phyloP scores from a whole-genome alignment of 1,140 invertebrate species.

The Drosophila asahinai region DNA sequence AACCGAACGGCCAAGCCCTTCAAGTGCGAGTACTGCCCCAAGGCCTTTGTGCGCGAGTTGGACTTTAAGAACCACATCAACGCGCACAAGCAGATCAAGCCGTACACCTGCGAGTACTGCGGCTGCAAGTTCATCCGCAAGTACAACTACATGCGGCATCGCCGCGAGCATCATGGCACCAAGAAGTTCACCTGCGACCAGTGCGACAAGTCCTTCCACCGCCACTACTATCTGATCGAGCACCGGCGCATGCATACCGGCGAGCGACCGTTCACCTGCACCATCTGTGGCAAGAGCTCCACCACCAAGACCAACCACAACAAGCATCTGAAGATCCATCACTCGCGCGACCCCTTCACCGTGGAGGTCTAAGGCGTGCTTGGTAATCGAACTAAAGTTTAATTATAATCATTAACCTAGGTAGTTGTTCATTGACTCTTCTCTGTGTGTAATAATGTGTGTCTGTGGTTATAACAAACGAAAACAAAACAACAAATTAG shows the following conservation, averaged over 20 bases:
- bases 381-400: slow-evolving; percentile 63
- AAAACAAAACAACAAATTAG: slow-evolving; percentile 72
- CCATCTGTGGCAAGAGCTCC: slow-evolving; percentile 94
- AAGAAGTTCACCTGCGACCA: slow-evolving; percentile 95
- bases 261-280: slow-evolving; percentile 92
- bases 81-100: slow-evolving; percentile 91
- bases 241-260: slow-evolving; percentile 94
- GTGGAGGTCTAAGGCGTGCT: slow-evolving; percentile 89
- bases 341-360: slow-evolving; percentile 93
- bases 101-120: slow-evolving; percentile 96
- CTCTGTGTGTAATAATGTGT: slow-evolving; percentile 75
- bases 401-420: slow-evolving; percentile 72
- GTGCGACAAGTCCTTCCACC: slow-evolving; percentile 94
- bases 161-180: slow-evolving; percentile 94
- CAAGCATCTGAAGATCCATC: slow-evolving; percentile 94
- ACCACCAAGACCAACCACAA: slow-evolving; percentile 95
- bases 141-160: slow-evolving; percentile 96
- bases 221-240: slow-evolving; percentile 94
- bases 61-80: slow-evolving; percentile 94
- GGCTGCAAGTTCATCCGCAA: slow-evolving; percentile 97
- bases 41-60: slow-evolving; percentile 91
- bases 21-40: slow-evolving; percentile 93
- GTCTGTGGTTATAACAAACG: slow-evolving; percentile 68
- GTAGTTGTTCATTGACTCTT: slow-evolving; percentile 77
- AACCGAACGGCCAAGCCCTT: slow-evolving; percentile 92